phyloP scores from a whole-genome alignment of 2,888 invertebrate genomes.

The Platynereis dumerilii region DNA sequence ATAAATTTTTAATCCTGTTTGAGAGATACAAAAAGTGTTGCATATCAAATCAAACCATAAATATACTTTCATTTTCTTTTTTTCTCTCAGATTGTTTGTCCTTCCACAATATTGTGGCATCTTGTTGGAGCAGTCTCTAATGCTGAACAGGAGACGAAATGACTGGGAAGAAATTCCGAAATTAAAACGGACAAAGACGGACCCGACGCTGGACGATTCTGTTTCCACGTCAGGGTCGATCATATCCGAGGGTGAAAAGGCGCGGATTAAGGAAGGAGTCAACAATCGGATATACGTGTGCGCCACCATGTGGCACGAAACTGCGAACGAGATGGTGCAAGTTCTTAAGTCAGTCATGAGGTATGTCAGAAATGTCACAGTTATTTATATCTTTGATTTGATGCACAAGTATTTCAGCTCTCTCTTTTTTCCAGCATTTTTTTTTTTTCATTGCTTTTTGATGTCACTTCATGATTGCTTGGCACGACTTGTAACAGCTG shows the following conservation, averaged over 20 bases:
- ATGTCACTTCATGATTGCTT: too few species aligned
- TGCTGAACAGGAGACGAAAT: conserved; percentile 85
- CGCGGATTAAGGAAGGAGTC: conserved; percentile 33
- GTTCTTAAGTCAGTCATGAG: conserved; percentile 42
- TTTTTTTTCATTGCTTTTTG: background rate
- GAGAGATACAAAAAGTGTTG: too few species aligned
- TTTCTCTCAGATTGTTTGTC: conserved; percentile 74
- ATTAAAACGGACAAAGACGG: conserved; percentile 13
- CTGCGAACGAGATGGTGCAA: conserved; percentile 41
- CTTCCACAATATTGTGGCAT: conserved; percentile 91
- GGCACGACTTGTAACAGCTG: too few species aligned
- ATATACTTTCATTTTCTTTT: too few species aligned
- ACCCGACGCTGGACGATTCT: conserved; percentile 31
- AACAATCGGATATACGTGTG: conserved; percentile 38
- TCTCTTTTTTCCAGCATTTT: background rate
- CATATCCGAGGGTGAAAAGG: conserved; percentile 36
- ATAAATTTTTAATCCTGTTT: too few species aligned
- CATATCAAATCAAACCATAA: too few species aligned
- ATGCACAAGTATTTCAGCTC: too few species aligned
- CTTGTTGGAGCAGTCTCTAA: conserved; percentile 93
- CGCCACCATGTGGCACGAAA: conserved; percentile 43
- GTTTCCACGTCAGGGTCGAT: conserved; percentile 36
- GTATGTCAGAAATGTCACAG: conserved; percentile 28
- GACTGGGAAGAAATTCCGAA: conserved; percentile 70
- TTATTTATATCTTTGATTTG: background rate